Conservation (phyloP, 2,888 invertebrate species). For the Phalera bucephala region DNA sequence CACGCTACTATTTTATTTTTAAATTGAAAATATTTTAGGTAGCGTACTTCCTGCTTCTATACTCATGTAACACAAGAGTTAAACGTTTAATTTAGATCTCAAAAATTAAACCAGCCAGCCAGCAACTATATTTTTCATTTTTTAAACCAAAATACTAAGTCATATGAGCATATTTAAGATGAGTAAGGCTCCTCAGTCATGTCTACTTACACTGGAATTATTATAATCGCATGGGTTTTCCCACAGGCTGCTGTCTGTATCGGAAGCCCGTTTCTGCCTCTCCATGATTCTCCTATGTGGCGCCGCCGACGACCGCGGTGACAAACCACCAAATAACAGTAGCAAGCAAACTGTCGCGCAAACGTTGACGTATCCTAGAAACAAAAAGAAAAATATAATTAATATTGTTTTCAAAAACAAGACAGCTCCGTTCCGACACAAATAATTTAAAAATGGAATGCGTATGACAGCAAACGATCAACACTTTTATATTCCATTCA, state of each 20-base stretch:
- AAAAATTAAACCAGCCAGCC: too few species aligned
- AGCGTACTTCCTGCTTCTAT: too few species aligned
- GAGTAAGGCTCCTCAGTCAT: too few species aligned
- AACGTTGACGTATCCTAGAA: constrained; percentile 76
- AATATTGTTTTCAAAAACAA: too few species aligned
- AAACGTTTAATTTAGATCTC: too few species aligned
- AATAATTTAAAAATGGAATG: too few species aligned
- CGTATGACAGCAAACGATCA: not conserved
- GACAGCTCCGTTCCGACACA: too few species aligned
- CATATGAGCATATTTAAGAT: too few species aligned
- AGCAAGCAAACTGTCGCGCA: constrained; percentile 74
- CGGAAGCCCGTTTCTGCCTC: constrained; percentile 47
- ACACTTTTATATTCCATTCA: not conserved
- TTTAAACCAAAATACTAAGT: too few species aligned
- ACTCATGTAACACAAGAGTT: too few species aligned
- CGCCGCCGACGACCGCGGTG: constrained; percentile 67
- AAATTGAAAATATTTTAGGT: too few species aligned
- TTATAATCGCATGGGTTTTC: constrained; percentile 70
- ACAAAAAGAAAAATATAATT: constrained; percentile 4
- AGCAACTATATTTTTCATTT: too few species aligned
- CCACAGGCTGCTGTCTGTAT: constrained; percentile 59
- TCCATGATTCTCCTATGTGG: constrained; percentile 61
- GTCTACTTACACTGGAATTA: constrained; percentile 41
- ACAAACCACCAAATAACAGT: constrained; percentile 64
- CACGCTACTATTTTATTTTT: not conserved